Base-by-base conservation (phyloP, 2,888 invertebrate genomes). In the Erebia aethiops region DNA sequence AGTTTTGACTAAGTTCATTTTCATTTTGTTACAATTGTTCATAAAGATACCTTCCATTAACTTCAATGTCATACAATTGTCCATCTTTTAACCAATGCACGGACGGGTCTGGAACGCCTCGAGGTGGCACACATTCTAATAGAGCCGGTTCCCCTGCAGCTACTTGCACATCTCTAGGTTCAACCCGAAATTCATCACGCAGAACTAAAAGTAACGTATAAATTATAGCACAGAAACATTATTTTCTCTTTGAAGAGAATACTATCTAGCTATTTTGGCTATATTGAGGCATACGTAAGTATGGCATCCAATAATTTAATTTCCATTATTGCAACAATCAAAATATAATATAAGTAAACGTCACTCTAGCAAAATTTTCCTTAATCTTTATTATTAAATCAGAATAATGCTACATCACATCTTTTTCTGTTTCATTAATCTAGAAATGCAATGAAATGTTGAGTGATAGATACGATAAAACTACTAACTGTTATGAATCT, bases 31-130 rank as follows among this genome's bases (percentile, higher is more conserved):
- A 52, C n/a, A 52, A 14, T 26, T 11, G 41, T 52, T 10, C 13
- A n/a, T 2, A 46, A 64, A 4, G 14, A 49, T 58, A 95, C 95
- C 95, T 94, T 86, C 95, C 95, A 81, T 94, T 95, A 61, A 94
- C 91, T 86, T 95, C 95, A 73, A 95, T 88, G 78, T 95, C 95
- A 79, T 95, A 94, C 61, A 87, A 82, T 78, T 95, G 94, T 62
- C 95, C 95, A 83, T 95, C 95, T 92, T 97, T 98, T 82, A 97
- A 95, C 99, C 99, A 99, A 81, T 96, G 95, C 68, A 99, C 95
- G 57, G 96, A 96, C 35, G 99, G 99, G 85, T 99, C 98, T 1
- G 99, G 99, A 88, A 98, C 96, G 69, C 99, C 99, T 87, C 97
- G 96, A 43, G 99, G 99, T 76, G 99, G 97, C 74, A 97, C 96